Evolutionary conservation across 2,888 invertebrate species (phyloP), one percentile per base, ranked within the genome.

Genomic region (Drosophila diplacantha): DNA sequence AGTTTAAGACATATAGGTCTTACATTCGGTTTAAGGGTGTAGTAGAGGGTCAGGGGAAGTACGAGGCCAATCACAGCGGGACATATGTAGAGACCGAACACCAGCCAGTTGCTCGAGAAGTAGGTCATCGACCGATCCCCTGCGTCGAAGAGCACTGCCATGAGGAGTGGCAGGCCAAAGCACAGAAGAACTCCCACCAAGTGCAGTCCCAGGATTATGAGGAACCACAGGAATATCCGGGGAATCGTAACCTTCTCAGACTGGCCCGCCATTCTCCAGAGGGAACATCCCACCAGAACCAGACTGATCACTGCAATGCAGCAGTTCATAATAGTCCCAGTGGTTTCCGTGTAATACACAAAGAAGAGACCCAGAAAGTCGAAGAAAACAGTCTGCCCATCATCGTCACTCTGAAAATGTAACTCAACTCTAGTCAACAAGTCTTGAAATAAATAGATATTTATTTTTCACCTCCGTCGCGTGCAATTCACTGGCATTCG

Each of bases 301-400:
- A 91, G 81, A n/a, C 87, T 59, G 7, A 86, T 46, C 0, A 88
- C 35, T 0, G 88, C 88, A 2, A 90, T 54, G 7, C 88, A 26
- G 0, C 85, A 84, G 3, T 90, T 85, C 1, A 88, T 22, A 0
- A 87, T 74, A 44, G 89, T 84, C 0, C 90, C 89, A 0, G 83
- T 84, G 0, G 79, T 69, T 63, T 90, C 88, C 1, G 92, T 90
- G 80, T 94, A 95, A 50, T 89, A 88, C 2, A 95, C 84, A 82
- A 95, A 89, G 81, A 92, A 92, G 55, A 91, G 77, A 35, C 94
- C 93, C 64, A 94, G 84, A 58, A 92, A 90, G 86, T 95, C 95
- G 87, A 91, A 95, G 89, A 93, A 95, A 0, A 95, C 91, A 3
- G 91, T 89, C 6, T 87, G 84, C 18, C 89, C 85, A 11, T 88